Base-by-base conservation (phyloP, 2,797 vertebrate genomes). In the Onychomys leucogaster region DNA sequence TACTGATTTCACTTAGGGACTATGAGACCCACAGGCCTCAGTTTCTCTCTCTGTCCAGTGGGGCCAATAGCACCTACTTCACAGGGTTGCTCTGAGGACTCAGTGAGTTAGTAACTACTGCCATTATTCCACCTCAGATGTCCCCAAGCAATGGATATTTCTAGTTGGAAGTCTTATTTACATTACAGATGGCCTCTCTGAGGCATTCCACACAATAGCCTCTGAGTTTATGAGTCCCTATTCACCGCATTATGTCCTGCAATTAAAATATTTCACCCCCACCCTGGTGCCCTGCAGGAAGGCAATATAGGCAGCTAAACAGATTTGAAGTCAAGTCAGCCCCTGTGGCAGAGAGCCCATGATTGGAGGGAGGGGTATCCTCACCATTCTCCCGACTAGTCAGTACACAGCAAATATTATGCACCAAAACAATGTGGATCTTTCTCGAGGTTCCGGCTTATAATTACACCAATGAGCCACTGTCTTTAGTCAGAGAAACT, bases 221-320 rank as follows among this genome's bases (percentile, higher is more conserved):
- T 59, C 65, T 77, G 55, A 88, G 41, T 84, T 55, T 16, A 8
- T 29, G 43, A 17, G 19, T 69, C 89, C 87, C 88, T 88, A 78
- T 85, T 84, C 90, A 89, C 93, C 65, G 34, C 61, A 77, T 89
- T 89, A 92, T 57, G 83, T 94, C 94, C 97, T 95, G 94, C 94
- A 85, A 94, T 97, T 97, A 97, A 98, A 98, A 97, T 2, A 90
- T 87, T 88, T 52, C n/a, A 67, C 86, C 97, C 94, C 93, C 91
- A 27, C 21, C 75, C 96, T 93, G 95, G 97, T 97, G 93, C 85
- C 96, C 16, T 43, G 92, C 84, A 84, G 80, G 81, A 96, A 95
- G 71, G 82, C 5, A 73, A 49, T 94, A 95, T 90, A 97, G 96
- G 96, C 78, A 91, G 89, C 95, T 97, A 93, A 94, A 98, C 86